phyloP scores from a whole-genome alignment of 2,888 invertebrate genomes.

The Nephrotoma appendiculata region DNA sequence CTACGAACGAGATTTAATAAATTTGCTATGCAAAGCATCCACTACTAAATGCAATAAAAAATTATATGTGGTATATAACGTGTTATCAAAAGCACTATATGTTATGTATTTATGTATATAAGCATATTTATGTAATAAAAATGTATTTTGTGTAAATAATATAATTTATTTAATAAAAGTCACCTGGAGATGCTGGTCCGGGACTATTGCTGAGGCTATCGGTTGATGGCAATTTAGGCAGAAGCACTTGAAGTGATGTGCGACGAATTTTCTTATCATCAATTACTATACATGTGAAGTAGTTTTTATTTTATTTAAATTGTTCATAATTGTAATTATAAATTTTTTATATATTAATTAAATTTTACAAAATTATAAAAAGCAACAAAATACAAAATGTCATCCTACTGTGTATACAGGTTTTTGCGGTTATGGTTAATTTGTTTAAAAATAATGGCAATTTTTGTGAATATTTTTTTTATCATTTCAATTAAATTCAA shows the following conservation, averaged over 20 bases:
- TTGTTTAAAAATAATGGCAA: background rate
- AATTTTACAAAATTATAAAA: background rate
- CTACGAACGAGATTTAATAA: too few relatives aligned
- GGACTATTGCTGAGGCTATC: conserved; percentile 44
- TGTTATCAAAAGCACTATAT: too few relatives aligned
- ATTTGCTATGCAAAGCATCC: too few relatives aligned
- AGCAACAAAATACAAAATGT: background rate
- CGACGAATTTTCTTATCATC: conserved; percentile 32
- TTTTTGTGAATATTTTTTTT: background rate
- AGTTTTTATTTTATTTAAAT: background rate
- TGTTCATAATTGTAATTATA: background rate
- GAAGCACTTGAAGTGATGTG: conserved; percentile 35
- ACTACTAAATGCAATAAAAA: too few relatives aligned
- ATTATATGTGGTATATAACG: too few relatives aligned
- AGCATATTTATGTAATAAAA: conserved; percentile 10
- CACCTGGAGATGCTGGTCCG: conserved; percentile 43
- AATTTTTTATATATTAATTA: background rate
- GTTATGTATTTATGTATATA: too few relatives aligned
- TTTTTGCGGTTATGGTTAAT: background rate
- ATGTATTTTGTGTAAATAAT: conserved; percentile 11
- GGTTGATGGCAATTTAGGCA: conserved; percentile 41
- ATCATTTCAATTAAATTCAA: background rate
- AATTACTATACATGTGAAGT: background rate
- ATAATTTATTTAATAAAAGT: conserved; percentile 12
- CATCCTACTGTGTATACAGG: background rate